phyloP scores from a whole-genome alignment of 2,113 vertebrate genomes.

The Otocyon megalotis region DNA sequence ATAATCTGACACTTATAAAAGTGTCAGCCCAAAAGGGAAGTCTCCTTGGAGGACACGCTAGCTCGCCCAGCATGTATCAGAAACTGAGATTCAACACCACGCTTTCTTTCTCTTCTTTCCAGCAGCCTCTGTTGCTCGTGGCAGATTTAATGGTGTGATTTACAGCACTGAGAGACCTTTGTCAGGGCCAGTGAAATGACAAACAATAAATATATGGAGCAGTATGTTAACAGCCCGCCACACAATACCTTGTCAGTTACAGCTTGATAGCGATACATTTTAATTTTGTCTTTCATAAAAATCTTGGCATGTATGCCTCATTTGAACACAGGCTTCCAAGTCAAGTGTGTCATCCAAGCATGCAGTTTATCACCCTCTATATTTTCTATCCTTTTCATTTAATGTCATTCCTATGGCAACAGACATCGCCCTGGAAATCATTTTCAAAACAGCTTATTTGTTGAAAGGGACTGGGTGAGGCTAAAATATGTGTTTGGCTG shows the following conservation, averaged over 20 bases:
- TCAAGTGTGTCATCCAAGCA: slow-evolving; percentile 92
- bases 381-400: slow-evolving; percentile 94
- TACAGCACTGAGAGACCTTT: slow-evolving; percentile 89
- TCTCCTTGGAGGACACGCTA: slow-evolving; percentile 89
- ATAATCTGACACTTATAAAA: slow-evolving; percentile 85
- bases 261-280: slow-evolving; percentile 92
- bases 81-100: slow-evolving; percentile 89
- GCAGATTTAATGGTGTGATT: slow-evolving; percentile 95
- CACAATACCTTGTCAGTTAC: slow-evolving; percentile 92
- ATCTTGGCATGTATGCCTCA: slow-evolving; percentile 88
- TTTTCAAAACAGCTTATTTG: slow-evolving; percentile 93
- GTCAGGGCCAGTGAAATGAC: slow-evolving; percentile 93
- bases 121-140: slow-evolving; percentile 87
- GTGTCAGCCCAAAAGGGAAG: slow-evolving; percentile 86
- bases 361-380: slow-evolving; percentile 92
- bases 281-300: slow-evolving; percentile 94
- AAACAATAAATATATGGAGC: slow-evolving; percentile 94
- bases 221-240: slow-evolving; percentile 89
- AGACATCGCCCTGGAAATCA: slow-evolving; percentile 92
- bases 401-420: slow-evolving; percentile 96
- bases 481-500: slow-evolving; percentile 92
- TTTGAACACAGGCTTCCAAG: slow-evolving; percentile 91
- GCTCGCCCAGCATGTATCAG: slow-evolving; percentile 86
- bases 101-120: slow-evolving; percentile 81
- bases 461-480: slow-evolving; percentile 87